Evolutionary conservation across 1,140 invertebrate species (phyloP).

Genomic region (Bombus consobrinus): DNA sequence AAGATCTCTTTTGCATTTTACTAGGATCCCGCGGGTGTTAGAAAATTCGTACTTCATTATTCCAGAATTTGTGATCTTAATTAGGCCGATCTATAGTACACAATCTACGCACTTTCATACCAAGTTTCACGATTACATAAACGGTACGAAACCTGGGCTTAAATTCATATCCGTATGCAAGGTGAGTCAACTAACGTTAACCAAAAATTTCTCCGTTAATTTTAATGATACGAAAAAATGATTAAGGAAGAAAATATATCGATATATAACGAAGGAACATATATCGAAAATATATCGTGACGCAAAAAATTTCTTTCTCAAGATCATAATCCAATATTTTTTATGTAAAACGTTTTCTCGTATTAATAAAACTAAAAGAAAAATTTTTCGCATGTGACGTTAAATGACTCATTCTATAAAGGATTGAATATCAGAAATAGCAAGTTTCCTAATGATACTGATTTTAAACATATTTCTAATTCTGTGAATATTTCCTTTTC

Average conservation of each 20-base stretch:
- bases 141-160: conserved; percentile 8
- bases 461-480: background rate
- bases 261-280: background rate
- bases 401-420: background rate
- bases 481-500: background rate
- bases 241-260: background rate
- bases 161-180: background rate
- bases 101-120: conserved; percentile 13
- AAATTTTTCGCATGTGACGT: background rate
- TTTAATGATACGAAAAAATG: background rate
- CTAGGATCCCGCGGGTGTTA: background rate
- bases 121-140: conserved; percentile 33
- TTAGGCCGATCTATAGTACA: background rate
- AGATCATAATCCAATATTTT: background rate
- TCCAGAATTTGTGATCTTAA: conserved; percentile 23
- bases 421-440: background rate
- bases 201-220: background rate
- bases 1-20: conserved; percentile 33
- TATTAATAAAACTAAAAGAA: background rate
- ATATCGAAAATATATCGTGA: too few species aligned
- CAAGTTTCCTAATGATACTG: background rate
- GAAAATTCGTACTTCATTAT: conserved; percentile 8
- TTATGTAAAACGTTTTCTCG: background rate
- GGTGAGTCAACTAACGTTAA: background rate
- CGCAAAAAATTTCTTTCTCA: background rate